Base-by-base conservation (phyloP, 2,888 invertebrate genomes). In the Drosophila kuntzei region DNA sequence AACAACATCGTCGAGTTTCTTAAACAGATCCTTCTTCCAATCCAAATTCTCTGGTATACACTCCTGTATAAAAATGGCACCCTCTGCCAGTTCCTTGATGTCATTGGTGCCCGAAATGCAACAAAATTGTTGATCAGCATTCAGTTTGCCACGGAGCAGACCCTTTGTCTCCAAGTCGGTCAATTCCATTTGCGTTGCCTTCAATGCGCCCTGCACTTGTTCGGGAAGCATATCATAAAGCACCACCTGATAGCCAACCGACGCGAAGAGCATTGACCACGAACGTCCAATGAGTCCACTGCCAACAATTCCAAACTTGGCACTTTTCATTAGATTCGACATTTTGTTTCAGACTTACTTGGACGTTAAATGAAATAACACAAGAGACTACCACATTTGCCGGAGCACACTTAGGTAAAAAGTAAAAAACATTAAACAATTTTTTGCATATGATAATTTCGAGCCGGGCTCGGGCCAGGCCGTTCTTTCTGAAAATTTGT, bases 211-310 rank as follows among this genome's bases (percentile, higher is more conserved):
- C 11, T 94, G 92, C 22, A 98, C 95, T 92, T 97, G 97, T 72
- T 95, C 94, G 1, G 95, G 94, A 36, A 96, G 93, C 54, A 97
- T 95, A 89, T 99, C 99, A 91, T 95, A 99, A 50, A 99, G 93
- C 12, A 94, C 94, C 27, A 99, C 98, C 90, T 95, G 94, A 92
- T 98, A 98, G 9, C 98, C 98, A 5, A 96, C 97, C 8, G 97
- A 95, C 0, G 98, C 98, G 92, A 98, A 99, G 36, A 99, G 93
- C 98, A 99, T 98, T 0, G 98, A 96, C 98, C 98, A 99, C 85
- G 98, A 98, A 60, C 97, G 95, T 2, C 99, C 99, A 85, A 99
- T 98, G 55, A 99, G 93, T 2, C 99, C 99, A 91, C 98, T 99
- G 90, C 96, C 96, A 71, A 96, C 93, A 75, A 96, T 96, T 74